Evolutionary conservation across 2,888 invertebrate species (phyloP).

Genomic region (Rhopalosiphum nymphaeae): DNA sequence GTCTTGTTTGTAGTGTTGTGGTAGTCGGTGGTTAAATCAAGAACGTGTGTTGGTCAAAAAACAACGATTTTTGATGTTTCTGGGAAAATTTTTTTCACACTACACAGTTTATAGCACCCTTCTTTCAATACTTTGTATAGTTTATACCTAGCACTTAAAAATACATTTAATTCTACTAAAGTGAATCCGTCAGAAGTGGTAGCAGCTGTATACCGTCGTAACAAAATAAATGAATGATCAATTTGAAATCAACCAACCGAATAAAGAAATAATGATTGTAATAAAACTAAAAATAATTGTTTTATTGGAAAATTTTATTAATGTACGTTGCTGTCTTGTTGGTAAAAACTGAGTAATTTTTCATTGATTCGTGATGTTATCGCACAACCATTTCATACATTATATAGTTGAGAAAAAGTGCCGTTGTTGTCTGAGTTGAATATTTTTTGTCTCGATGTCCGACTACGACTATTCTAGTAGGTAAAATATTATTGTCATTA

Average conservation of each 20-base stretch:
- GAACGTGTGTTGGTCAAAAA: background rate
- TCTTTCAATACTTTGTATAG: background rate
- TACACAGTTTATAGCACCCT: no score
- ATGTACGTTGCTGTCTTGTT: background rate
- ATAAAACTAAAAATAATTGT: background rate
- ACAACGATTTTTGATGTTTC: background rate
- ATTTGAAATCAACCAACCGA: background rate
- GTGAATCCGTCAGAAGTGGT: background rate
- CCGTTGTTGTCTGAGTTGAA: background rate
- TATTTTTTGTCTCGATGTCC: background rate
- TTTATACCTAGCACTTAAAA: background rate
- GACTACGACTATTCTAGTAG: background rate
- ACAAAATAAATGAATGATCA: background rate
- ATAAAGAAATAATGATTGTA: background rate
- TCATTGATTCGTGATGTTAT: background rate
- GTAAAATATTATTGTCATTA: background rate
- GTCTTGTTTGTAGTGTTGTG: background rate
- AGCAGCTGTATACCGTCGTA: background rate
- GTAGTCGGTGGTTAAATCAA: background rate
- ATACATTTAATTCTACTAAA: background rate
- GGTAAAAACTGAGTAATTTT: background rate
- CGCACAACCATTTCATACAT: background rate
- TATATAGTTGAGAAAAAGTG: background rate
- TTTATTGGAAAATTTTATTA: background rate
- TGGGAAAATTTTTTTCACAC: background rate